Percentiles rank a stretch among this genome's conserved stretches.
These are phyloP conservation scores for Apodemus speciosus DNA, from an alignment of 2,113 vertebrate species.

Conservation along the genomic window DNA sequence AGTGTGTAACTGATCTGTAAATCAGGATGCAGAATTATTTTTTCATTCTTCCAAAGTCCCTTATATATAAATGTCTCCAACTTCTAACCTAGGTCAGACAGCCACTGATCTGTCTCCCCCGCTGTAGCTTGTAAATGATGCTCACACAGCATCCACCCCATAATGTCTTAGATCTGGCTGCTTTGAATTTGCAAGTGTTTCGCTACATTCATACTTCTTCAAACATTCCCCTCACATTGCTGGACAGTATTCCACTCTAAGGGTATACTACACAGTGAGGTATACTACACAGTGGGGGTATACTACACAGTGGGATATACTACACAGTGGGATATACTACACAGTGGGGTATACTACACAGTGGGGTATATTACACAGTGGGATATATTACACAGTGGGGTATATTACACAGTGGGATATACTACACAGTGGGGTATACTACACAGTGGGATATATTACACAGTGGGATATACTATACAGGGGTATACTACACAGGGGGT, in stretches of 20 bases:
- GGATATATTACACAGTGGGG: no score
- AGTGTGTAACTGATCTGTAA: neutral
- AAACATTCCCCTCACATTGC: neutral
- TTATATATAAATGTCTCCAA: neutral
- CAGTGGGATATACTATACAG: no score
- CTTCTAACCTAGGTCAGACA: slow-evolving; percentile 19
- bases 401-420: no score
- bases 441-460: no score
- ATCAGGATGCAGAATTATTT: neutral
- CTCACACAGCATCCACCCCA: neutral
- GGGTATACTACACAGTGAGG: no score
- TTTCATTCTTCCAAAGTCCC: neutral
- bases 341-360: no score
- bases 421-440: no score
- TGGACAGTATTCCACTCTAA: neutral
- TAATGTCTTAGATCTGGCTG: neutral
- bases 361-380: no score
- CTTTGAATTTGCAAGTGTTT: neutral
- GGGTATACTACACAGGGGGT: no score
- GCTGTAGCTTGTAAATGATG: slow-evolving; percentile 1
- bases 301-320: no score
- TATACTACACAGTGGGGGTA: no score
- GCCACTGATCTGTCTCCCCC: neutral
- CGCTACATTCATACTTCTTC: neutral
- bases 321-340: no score